phyloP scores from a whole-genome alignment of 2,113 vertebrate genomes.

The Sardina pilchardus region DNA sequence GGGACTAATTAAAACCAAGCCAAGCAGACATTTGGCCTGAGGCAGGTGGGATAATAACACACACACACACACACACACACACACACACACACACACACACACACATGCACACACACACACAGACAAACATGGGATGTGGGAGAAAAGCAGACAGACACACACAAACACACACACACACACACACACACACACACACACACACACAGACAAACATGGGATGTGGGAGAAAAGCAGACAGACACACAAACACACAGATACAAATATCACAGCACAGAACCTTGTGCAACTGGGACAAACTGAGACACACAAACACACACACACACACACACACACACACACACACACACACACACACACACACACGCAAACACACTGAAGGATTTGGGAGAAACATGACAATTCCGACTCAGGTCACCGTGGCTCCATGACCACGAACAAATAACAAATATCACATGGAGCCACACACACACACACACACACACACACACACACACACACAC shows the following conservation, averaged over 20 bases:
- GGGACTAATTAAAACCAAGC: background rate
- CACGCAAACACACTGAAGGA: conserved; percentile 6
- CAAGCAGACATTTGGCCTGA: background rate
- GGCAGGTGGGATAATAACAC: background rate
- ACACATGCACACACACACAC: background rate
- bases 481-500: too few relatives aligned
- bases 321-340: background rate
- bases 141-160: background rate
- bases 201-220: too few relatives aligned
- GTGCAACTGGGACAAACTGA: too few relatives aligned
- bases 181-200: background rate
- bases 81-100: background rate
- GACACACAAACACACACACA: too few relatives aligned
- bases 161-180: too few relatives aligned
- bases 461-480: background rate
- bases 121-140: background rate
- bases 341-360: background rate
- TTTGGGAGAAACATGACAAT: background rate
- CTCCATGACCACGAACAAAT: background rate
- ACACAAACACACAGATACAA: background rate
- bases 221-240: too few relatives aligned
- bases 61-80: background rate
- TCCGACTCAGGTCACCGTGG: background rate
- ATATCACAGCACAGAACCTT: too few relatives aligned
- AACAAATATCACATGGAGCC: background rate